phyloP scores from a whole-genome alignment of 2,888 invertebrate genomes.

The Drosophila pseudotakahashii region DNA sequence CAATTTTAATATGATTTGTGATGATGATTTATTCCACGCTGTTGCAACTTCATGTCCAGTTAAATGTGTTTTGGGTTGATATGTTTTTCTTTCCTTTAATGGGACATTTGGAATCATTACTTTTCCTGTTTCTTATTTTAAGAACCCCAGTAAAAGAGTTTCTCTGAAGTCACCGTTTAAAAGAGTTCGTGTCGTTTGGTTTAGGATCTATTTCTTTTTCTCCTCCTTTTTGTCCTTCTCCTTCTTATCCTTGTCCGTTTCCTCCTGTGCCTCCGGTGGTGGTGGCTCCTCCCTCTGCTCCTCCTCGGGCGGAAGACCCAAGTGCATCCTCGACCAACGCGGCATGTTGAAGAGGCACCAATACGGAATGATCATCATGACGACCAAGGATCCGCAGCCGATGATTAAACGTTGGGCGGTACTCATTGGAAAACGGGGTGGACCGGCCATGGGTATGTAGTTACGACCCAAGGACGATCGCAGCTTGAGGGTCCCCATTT shows the following conservation, averaged over 20 bases:
- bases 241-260: conserved; percentile 9
- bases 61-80: neutral
- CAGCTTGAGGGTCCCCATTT: conserved; percentile 16
- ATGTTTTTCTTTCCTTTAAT: neutral
- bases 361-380: conserved; percentile 70
- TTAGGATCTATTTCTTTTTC: neutral
- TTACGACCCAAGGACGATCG: conserved; percentile 46
- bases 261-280: conserved; percentile 10
- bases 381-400: conserved; percentile 51
- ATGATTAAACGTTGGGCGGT: conserved; percentile 41
- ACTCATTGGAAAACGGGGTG: conserved; percentile 69
- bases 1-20: conserved; percentile 6
- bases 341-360: conserved; percentile 62
- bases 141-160: conserved; percentile 49
- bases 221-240: neutral
- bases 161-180: conserved; percentile 68
- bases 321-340: conserved; percentile 13
- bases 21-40: conserved; percentile 3
- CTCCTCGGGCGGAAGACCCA: conserved; percentile 9
- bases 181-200: conserved; percentile 1
- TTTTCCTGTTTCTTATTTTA: neutral
- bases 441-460: conserved; percentile 57
- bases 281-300: conserved; percentile 14
- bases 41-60: neutral
- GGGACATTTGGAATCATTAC: neutral